Conservation (phyloP, 2,113 vertebrate species). For the Planiliza haematocheilus region DNA sequence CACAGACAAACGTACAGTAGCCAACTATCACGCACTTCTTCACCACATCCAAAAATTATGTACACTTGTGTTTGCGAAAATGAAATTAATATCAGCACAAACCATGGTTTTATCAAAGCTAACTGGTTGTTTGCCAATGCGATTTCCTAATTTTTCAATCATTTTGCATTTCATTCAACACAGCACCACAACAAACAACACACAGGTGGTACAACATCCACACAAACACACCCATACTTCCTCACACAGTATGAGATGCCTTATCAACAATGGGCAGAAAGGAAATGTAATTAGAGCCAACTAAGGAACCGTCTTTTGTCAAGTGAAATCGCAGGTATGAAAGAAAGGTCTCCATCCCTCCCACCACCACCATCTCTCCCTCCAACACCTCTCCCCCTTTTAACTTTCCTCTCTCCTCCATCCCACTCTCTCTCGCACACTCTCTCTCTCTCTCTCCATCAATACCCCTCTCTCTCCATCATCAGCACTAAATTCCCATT, state of each 20-base stretch:
- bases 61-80: not conserved
- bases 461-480: constrained; percentile 91
- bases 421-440: constrained; percentile 54
- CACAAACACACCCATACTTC: constrained; percentile 45
- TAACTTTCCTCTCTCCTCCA: constrained; percentile 67
- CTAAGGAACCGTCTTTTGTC: constrained; percentile 76
- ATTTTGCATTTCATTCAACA: constrained; percentile 18
- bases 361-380: constrained; percentile 37
- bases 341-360: constrained; percentile 79
- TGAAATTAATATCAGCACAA: not conserved
- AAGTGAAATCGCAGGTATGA: constrained; percentile 79
- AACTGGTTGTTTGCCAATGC: not conserved
- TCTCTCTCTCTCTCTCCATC: constrained; percentile 62
- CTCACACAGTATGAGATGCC: constrained; percentile 63
- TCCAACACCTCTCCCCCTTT: constrained; percentile 47
- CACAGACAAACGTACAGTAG: not conserved
- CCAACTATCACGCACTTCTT: not conserved
- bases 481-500: constrained; percentile 99
- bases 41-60: not conserved
- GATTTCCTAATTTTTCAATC: constrained; percentile 15
- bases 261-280: constrained; percentile 83
- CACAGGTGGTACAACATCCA: not conserved
- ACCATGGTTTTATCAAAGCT: not conserved
- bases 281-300: constrained; percentile 79
- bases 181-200: constrained; percentile 14